Evolutionary conservation across 2,113 vertebrate genomes (phyloP), one percentile per base, ranked within the genome.

Genomic region (Ophthalmotilapia sp.): DNA sequence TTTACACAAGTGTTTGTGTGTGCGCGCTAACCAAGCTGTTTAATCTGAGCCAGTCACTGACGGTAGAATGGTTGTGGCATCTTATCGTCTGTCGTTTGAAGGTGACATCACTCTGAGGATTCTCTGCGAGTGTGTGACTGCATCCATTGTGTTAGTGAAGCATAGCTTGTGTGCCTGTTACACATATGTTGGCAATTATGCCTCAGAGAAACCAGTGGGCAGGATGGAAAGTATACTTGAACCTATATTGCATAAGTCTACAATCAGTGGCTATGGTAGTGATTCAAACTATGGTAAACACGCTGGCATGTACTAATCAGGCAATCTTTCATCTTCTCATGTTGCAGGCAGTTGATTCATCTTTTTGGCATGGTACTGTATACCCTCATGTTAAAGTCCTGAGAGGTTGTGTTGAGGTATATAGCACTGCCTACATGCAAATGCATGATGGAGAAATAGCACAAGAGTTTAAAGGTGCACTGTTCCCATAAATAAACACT

Each of bases 251-350:
- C 85, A 93, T 90, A 92, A 92, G 84, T 94, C 65, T 47, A 90
- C 93, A 93, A 93, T 94, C 93, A 89, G 70, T 8, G 90, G 82
- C 82, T 88, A 84, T 93, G 91, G 87, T 86, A 89, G 91, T 91
- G 89, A 92, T 95, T 95, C 87, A 93, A 89, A 89, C 53, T 92
- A 92, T 81, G 88, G 90, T 92, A 91, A 96, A 95, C 89, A 94
- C 62, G 88, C 90, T 93, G 90, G 89, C 89, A 92, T 45, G 73
- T 79, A 87, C 90, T 92, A 94, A 90, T 93, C 94, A 93, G 84
- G 54, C 85, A 49, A 87, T 92, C 92, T 93, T 95, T 93, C 90
- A 93, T 93, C 89, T 91, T 81, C 81, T 89, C 31, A 38, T 86
- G 86, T 93, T 88, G 81, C 79, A 86, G 85, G 86, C 68, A 86